A percentile compares a stretch with the other conserved stretches of the same genome.
Evolutionary conservation across 1,140 invertebrate genomes (phyloP).

Genomic region (Pararge aegeria): DNA sequence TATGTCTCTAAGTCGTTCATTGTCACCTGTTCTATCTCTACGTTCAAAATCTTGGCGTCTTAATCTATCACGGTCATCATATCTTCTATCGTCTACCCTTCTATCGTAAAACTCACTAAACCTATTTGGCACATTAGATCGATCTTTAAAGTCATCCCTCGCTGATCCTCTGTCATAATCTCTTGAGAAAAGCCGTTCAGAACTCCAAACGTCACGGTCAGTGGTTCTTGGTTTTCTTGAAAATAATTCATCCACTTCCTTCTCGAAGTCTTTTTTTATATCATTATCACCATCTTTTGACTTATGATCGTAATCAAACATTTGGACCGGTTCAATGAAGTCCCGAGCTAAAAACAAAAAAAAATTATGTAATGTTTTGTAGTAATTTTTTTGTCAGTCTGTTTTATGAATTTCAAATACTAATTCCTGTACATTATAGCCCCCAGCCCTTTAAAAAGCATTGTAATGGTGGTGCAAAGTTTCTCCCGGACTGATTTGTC

Average conservation of each 20-base stretch:
- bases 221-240: slow-evolving; percentile 39
- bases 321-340: slow-evolving; percentile 80
- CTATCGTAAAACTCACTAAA: slow-evolving; percentile 43
- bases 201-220: slow-evolving; percentile 37
- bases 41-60: slow-evolving; percentile 45
- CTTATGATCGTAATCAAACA: slow-evolving; percentile 82
- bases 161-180: slow-evolving; percentile 42
- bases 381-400: no score
- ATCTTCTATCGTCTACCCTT: slow-evolving; percentile 52
- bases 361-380: neutral
- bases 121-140: slow-evolving; percentile 27
- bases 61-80: slow-evolving; percentile 64
- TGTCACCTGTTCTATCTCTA: slow-evolving; percentile 45
- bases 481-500: no score
- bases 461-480: no score
- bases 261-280: slow-evolving; percentile 60
- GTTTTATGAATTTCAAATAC: no score
- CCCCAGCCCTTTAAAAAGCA: no score
- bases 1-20: slow-evolving; percentile 23
- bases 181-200: slow-evolving; percentile 26
- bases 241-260: slow-evolving; percentile 61
- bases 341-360: slow-evolving; percentile 64
- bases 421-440: no score
- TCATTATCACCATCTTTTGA: slow-evolving; percentile 63
- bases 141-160: slow-evolving; percentile 42